A percentile compares a stretch with the other conserved stretches of the same genome.
These are phyloP conservation scores for Limenitis camilla DNA, from an alignment of 2,888 invertebrate genomes.

Conservation along the genomic window DNA sequence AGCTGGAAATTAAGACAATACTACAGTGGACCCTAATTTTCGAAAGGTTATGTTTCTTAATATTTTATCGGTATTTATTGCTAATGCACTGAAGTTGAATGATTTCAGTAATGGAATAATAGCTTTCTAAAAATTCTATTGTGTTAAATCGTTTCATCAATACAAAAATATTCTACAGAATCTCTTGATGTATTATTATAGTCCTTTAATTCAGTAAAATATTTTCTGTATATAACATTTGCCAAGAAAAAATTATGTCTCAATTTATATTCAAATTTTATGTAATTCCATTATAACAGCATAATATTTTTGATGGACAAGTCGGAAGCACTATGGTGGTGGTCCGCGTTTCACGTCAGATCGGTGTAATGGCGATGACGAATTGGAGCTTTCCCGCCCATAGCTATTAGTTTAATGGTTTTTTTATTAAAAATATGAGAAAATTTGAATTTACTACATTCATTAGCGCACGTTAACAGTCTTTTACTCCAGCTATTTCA, in stretches of 20 bases:
- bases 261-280: constrained; percentile 16
- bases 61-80: no score
- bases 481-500: constrained; percentile 26
- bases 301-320: constrained; percentile 21
- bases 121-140: no score
- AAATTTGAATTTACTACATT: constrained; percentile 46
- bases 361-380: constrained; percentile 59
- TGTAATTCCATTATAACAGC: constrained; percentile 16
- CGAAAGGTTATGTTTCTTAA: no score
- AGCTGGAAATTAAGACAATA: no score
- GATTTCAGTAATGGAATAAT: no score
- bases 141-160: no score
- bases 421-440: constrained; percentile 54
- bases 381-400: constrained; percentile 49
- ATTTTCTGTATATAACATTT: not conserved
- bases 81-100: no score
- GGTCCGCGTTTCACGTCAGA: constrained; percentile 41
- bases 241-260: not conserved
- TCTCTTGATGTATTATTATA: no score
- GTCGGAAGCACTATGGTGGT: constrained; percentile 36
- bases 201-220: no score
- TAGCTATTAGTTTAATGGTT: constrained; percentile 59
- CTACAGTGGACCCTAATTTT: no score
- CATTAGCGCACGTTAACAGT: constrained; percentile 38
- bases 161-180: no score